Conservation (phyloP, 2,888 invertebrate species). For the Euspilapteryx auroguttella region DNA sequence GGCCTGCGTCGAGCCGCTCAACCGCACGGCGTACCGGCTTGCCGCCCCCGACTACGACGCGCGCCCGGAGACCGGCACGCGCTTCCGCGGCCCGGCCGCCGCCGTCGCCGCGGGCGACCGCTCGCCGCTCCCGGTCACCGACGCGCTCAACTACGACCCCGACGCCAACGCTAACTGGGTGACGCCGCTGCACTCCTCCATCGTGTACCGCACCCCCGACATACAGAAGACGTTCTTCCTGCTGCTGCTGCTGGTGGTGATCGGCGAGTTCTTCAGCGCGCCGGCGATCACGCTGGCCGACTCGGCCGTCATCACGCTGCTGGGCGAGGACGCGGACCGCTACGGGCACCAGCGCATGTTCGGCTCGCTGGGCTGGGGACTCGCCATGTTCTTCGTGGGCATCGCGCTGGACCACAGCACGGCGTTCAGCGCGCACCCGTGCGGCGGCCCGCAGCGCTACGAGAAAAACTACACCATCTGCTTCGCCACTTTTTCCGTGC, state of each 20-base stretch:
- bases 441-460: slow-evolving; percentile 80
- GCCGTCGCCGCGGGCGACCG: slow-evolving; percentile 29
- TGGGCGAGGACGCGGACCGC: slow-evolving; percentile 85
- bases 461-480: slow-evolving; percentile 99
- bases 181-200: slow-evolving; percentile 88
- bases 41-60: slow-evolving; percentile 60
- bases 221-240: slow-evolving; percentile 97
- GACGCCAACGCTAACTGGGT: slow-evolving; percentile 75
- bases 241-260: slow-evolving; percentile 85
- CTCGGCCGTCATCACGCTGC: slow-evolving; percentile 84
- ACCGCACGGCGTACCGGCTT: slow-evolving; percentile 63
- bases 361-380: slow-evolving; percentile 96
- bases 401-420: slow-evolving; percentile 96
- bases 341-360: slow-evolving; percentile 98
- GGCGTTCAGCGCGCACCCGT: slow-evolving; percentile 91
- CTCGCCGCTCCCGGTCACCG: slow-evolving; percentile 76
- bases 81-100: slow-evolving; percentile 23
- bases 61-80: slow-evolving; percentile 17
- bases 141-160: slow-evolving; percentile 75
- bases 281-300: slow-evolving; percentile 95
- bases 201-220: slow-evolving; percentile 86
- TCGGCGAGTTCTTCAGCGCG: slow-evolving; percentile 97
- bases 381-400: slow-evolving; percentile 98
- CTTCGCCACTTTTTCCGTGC: slow-evolving; percentile 94
- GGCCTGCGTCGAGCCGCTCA: slow-evolving; percentile 71